Evolutionary conservation across 2,797 vertebrate species (phyloP).

Genomic region (Acanthurus leucopareius): DNA sequence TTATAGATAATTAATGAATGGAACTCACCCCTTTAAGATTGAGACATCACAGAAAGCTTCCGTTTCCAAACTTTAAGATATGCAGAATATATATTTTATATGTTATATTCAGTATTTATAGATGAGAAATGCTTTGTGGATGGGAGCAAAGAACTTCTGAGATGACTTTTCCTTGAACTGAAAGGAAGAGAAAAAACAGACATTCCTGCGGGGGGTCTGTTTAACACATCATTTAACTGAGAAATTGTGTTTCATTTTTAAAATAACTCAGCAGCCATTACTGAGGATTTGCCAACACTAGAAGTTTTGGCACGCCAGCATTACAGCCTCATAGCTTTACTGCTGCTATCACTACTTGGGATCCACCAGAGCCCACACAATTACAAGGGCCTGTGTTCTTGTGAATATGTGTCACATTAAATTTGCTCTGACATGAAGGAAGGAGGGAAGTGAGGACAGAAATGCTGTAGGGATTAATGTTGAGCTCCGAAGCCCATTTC

Average conservation of each 20-base stretch:
- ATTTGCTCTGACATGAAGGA: slow-evolving; percentile 77
- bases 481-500: slow-evolving; percentile 77
- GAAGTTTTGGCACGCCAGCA: slow-evolving; percentile 48
- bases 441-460: slow-evolving; percentile 71
- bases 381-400: slow-evolving; percentile 78
- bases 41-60: slow-evolving; percentile 20
- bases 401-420: slow-evolving; percentile 84
- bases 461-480: slow-evolving; percentile 81
- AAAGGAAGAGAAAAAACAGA: neutral
- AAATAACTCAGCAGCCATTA: slow-evolving; percentile 73
- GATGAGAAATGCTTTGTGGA: slow-evolving; percentile 46
- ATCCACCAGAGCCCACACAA: slow-evolving; percentile 78
- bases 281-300: slow-evolving; percentile 63
- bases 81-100: slow-evolving; percentile 48
- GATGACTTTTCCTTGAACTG: slow-evolving; percentile 25
- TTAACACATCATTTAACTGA: slow-evolving; percentile 80
- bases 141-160: slow-evolving; percentile 46
- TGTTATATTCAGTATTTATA: slow-evolving; percentile 62
- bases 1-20: too few relatives aligned
- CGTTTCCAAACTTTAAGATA: slow-evolving; percentile 20
- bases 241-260: slow-evolving; percentile 79
- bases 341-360: slow-evolving; percentile 67
- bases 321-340: slow-evolving; percentile 65
- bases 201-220: slow-evolving; percentile 55
- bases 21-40: too few relatives aligned